Evolutionary conservation across 2,888 invertebrate genomes (phyloP), one percentile per base, ranked within the genome.

Genomic region (Darwinula stevensoni): DNA sequence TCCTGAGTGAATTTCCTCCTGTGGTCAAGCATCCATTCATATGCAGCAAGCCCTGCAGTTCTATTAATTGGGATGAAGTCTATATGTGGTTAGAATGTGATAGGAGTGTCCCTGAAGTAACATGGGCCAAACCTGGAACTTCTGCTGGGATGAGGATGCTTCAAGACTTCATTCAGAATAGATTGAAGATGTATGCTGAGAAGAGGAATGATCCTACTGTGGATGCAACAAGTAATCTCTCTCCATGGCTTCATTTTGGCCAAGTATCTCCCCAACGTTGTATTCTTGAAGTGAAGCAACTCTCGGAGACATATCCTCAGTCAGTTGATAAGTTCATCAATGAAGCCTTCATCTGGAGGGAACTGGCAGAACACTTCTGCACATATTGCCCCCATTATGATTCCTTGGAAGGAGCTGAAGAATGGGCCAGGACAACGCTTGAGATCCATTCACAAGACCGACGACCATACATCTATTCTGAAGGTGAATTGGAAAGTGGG

Each of bases 171-270:
- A 56, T 73, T 27, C 56, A 60, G 2, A 57, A 62, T 15, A 61
- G 72, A 29, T 52, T 84, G 4, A 59, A 62, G 41, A 47, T 57
- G 30, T 86, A 69, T 45, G 59, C 61, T 9, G 49, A 58, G 0
- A 67, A 69, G 40, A 59, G 80, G 30, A 84, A 82, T 50, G 69
- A 84, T 53, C 84, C 84, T 2, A 65, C 63, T 6, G 56, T 57
- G 33, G 57, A 72, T 47, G 69, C 62, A 1, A 48, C 70, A 4
- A 82, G 82, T 39, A 69, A 76, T 46, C 53, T 84, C 27, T 82
- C 84, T 1, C 84, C 82, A 0, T 84, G 80, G 78, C 65, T 75
- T 45, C 76, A 82, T 54, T 84, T 78, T 57, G 84, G 74, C 36
- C 75, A 76, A 45, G 66, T 84, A 39, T 74, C 80, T 13, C 69